These are phyloP conservation scores for Penaeus chinensis DNA, from an alignment of 1,140 invertebrate species.

Conservation along the genomic window DNA sequence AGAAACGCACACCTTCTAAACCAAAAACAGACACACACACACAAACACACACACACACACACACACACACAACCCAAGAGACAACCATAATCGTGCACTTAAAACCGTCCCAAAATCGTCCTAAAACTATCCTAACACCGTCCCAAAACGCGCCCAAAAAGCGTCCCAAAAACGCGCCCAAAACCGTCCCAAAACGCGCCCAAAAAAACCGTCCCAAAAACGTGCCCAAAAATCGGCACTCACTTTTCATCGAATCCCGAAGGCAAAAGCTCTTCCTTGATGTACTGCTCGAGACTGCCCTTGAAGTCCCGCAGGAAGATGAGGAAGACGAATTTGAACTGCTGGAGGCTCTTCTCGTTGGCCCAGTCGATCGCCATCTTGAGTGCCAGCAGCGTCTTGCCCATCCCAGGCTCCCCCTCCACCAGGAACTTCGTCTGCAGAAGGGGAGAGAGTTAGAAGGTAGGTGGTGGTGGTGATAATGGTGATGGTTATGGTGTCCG, in stretches of 20 bases:
- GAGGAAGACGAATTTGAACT: constrained; percentile 69
- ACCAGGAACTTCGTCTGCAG: constrained; percentile 47
- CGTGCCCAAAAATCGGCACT: constrained; percentile 14
- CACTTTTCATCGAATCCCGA: constrained; percentile 67
- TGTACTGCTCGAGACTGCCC: constrained; percentile 68
- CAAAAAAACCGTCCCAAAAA: not conserved
- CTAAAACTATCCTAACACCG: no score
- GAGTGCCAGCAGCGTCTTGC: constrained; percentile 71
- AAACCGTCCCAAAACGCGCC: no score
- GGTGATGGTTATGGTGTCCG: not conserved
- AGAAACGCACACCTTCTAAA: not conserved
- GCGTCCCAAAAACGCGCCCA: no score
- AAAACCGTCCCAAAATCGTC: no score
- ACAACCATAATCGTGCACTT: not conserved
- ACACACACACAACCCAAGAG: not conserved
- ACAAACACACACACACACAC: not conserved
- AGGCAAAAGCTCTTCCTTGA: constrained; percentile 69
- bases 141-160: no score
- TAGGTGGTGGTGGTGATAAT: not conserved
- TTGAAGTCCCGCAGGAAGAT: constrained; percentile 72
- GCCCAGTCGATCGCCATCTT: constrained; percentile 73
- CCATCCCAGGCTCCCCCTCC: constrained; percentile 73
- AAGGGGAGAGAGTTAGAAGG: no score
- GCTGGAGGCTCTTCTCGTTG: constrained; percentile 68
- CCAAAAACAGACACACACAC: not conserved